These are phyloP conservation scores for Platycnemis pennipes DNA, from an alignment of 2,888 invertebrate genomes.

Conservation along the genomic window DNA sequence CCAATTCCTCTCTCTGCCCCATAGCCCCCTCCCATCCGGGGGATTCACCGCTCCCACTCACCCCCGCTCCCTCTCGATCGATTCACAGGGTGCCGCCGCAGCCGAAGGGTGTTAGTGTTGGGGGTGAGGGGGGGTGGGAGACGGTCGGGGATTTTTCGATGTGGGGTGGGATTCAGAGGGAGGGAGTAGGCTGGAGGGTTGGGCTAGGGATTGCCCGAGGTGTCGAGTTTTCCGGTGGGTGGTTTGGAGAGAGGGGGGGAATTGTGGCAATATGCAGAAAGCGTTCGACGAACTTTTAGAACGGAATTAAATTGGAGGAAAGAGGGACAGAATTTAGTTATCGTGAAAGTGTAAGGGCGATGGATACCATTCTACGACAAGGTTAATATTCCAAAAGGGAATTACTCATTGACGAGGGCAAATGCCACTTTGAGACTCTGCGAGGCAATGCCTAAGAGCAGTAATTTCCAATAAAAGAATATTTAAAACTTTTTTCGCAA, in stretches of 20 bases:
- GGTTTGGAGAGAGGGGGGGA: neutral
- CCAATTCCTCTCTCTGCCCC: neutral
- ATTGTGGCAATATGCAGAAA: conserved; percentile 35
- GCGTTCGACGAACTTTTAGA: conserved; percentile 31
- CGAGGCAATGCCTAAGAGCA: too few relatives aligned
- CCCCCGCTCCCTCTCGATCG: neutral
- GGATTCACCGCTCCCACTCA: too few relatives aligned
- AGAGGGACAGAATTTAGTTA: conserved; percentile 5
- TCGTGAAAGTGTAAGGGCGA: conserved; percentile 19
- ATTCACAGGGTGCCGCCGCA: neutral
- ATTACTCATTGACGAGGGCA: neutral
- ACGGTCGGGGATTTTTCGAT: neutral
- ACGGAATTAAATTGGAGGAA: conserved; percentile 35
- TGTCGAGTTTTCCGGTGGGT: conserved; percentile 15
- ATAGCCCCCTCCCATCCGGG: neutral
- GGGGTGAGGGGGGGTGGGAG: neutral
- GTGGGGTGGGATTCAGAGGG: neutral
- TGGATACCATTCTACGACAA: neutral
- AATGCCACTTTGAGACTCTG: neutral
- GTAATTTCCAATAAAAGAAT: too few relatives aligned
- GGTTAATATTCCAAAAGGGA: neutral
- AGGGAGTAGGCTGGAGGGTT: neutral
- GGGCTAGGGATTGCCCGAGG: neutral
- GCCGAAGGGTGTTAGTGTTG: neutral
- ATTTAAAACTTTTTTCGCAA: too few relatives aligned